Evolutionary conservation across 2,113 vertebrate genomes (phyloP), one percentile per base, ranked within the genome.

Genomic region (Chlamydotis undulata): DNA sequence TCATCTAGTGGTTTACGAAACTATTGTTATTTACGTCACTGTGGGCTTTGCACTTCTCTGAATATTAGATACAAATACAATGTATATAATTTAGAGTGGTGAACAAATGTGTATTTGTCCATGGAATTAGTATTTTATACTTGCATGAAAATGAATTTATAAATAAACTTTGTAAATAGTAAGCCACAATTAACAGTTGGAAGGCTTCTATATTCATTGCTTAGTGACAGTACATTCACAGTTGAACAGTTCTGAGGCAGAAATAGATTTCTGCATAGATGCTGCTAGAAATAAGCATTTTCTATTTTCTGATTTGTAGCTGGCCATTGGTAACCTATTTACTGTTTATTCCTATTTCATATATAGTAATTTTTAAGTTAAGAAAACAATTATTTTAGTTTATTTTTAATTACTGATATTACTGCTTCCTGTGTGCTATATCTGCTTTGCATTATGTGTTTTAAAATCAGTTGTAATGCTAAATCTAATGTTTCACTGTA

Each of bases 151-250:
- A 92, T 87, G 56, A 91, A 56, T 94, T 94, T 96, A 93, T 92
- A 92, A 94, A 95, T 97, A 96, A 96, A 96, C 83, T 92, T 91
- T 97, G 92, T 96, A 96, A 95, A 96, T 95, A 96, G 95, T 68
- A 70, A 94, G 69, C 39, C 86, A 89, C 83, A 64, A 75, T 68
- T 79, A 93, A 57, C 85, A 76, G 35, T 93, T 84, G 65, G 33
- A 89, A 95, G 89, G 60, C 76, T 95, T 78, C 67, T 93, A 25
- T 88, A 41, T 96, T 94, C 35, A 6, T 92, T 89, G 37, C 45
- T 85, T 76, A 69, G 31, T 86, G 59, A 69, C 53, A 43, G 28
- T 68, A 60, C 83, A 76, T 60, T 71, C 35, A 31, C 24, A 71
- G 14, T 26, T 73, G 17, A 68, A 35, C 65, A 24, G 15, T 70